Conservation (phyloP, 1,140 invertebrate genomes). For the Bombus soroeensis region DNA sequence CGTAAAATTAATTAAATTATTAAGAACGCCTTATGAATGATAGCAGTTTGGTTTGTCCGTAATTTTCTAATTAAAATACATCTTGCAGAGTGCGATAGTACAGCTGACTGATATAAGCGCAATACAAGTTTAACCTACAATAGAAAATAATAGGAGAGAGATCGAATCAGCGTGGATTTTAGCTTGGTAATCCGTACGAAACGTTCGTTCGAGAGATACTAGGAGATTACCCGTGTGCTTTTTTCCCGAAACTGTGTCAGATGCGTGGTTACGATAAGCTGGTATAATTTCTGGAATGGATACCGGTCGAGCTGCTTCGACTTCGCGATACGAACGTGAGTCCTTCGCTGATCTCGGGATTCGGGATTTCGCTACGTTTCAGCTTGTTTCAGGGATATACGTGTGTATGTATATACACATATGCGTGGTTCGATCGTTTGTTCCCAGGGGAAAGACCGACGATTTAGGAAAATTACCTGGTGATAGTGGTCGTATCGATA, state of each 20-base stretch:
- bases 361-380: neutral
- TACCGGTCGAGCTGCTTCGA: neutral
- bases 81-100: no score
- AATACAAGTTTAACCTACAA: no score
- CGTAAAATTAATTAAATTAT: no score
- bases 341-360: neutral
- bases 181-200: neutral
- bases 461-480: neutral
- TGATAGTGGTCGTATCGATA: neutral
- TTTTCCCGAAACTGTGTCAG: neutral
- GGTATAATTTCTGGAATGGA: constrained; percentile 3
- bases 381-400: neutral
- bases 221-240: neutral
- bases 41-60: no score
- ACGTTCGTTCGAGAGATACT: neutral
- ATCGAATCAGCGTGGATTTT: neutral
- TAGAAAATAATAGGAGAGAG: neutral
- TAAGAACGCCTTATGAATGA: no score
- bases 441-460: neutral
- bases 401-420: neutral
- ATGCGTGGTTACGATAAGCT: constrained; percentile 14
- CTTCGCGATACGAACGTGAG: constrained; percentile 12
- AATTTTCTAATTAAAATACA: no score
- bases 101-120: no score
- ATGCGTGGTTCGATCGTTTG: neutral